These are phyloP conservation scores for Epizoanthus fatuus DNA, from an alignment of 92 coral and sea anemone genomes.

Conservation along the genomic window DNA sequence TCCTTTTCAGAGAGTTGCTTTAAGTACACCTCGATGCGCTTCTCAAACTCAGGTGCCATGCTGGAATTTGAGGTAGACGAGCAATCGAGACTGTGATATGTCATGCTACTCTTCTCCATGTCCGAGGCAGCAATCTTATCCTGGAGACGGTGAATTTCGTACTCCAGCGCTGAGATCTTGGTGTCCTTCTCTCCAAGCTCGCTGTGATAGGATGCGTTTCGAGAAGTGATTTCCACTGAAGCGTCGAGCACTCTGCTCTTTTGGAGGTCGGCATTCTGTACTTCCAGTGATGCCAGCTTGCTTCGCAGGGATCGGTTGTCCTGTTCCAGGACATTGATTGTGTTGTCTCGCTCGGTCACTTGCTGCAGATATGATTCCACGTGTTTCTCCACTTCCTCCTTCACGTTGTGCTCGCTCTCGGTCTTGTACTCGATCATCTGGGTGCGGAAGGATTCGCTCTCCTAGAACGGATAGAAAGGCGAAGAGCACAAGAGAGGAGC, in stretches of 20 bases:
- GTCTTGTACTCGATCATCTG: constrained; percentile 55
- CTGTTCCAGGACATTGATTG: constrained; percentile 26
- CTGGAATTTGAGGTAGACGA: constrained; percentile 4
- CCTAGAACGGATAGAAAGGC: background rate
- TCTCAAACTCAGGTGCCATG: constrained; percentile 36
- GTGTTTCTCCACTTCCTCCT: constrained; percentile 38
- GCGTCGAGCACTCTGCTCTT: background rate
- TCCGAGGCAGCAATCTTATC: background rate
- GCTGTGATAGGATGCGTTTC: constrained; percentile 11
- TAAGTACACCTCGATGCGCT: constrained; percentile 27
- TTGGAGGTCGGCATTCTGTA: constrained; percentile 6
- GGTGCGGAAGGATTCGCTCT: constrained; percentile 50
- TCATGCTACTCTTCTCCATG: constrained; percentile 11
- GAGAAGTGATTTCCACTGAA: background rate
- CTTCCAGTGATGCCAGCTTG: constrained; percentile 9
- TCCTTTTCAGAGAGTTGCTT: constrained; percentile 34
- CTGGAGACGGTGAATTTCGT: constrained; percentile 35
- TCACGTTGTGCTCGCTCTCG: constrained; percentile 16
- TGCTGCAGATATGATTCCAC: constrained; percentile 25
- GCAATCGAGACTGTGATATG: constrained; percentile 16
- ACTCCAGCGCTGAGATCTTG: constrained; percentile 21
- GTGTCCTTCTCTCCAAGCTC: constrained; percentile 25
- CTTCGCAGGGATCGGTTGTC: constrained; percentile 16
- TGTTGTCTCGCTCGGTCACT: constrained; percentile 34
- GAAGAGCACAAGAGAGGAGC: background rate